phyloP scores from a whole-genome alignment of 2,113 vertebrate genomes.

The Falco punctatus region DNA sequence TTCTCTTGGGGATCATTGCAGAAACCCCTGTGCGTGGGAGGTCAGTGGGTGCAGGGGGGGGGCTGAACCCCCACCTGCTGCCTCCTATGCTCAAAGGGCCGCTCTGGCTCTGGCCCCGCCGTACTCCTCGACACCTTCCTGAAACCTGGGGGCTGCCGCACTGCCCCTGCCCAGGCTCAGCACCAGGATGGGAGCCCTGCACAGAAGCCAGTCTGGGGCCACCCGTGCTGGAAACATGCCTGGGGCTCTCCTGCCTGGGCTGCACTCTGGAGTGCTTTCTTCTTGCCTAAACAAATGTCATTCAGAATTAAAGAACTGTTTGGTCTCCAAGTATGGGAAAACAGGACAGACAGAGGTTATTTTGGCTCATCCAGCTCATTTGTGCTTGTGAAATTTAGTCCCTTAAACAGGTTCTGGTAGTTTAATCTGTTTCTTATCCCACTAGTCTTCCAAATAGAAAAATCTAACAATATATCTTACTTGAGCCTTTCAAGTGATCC shows the following conservation, averaged over 20 bases:
- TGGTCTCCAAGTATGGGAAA: background rate
- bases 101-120: background rate
- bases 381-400: conserved; percentile 2
- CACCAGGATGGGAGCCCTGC: fast-evolving
- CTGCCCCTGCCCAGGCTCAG: fast-evolving
- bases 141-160: background rate
- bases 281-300: background rate
- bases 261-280: background rate
- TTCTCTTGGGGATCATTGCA: background rate
- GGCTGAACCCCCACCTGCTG: background rate
- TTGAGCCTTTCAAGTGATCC: conserved; percentile 63
- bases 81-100: background rate
- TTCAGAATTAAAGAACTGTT: background rate
- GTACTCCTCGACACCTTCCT: background rate
- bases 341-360: background rate
- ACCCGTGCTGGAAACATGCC: fast-evolving
- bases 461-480: conserved; percentile 62
- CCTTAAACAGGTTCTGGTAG: conserved; percentile 22
- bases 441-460: conserved; percentile 44
- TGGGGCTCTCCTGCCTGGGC: fast-evolving
- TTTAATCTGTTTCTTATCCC: conserved; percentile 58
- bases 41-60: background rate
- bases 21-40: background rate
- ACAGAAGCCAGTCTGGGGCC: background rate
- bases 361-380: background rate